Percentiles rank a stretch among this genome's conserved stretches.
These are phyloP conservation scores for Patella vulgata DNA, from an alignment of 1,140 invertebrate genomes.

Conservation along the genomic window DNA sequence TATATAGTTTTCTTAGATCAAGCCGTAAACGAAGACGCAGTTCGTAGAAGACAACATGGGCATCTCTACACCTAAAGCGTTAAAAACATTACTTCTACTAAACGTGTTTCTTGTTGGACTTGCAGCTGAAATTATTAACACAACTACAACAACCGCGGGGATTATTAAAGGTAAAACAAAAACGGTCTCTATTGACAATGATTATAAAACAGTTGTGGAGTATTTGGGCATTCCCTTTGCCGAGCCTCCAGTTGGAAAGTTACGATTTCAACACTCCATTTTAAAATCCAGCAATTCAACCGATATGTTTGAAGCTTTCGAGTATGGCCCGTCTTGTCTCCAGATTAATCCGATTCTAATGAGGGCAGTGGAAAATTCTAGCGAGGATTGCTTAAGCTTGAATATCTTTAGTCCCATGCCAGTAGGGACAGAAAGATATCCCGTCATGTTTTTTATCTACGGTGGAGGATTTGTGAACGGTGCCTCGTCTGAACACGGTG, in stretches of 20 bases:
- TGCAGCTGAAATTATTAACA: no score
- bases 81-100: no score
- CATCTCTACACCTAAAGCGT: no score
- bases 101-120: no score
- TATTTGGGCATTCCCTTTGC: conserved; percentile 92
- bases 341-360: no score
- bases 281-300: no score
- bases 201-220: conserved; percentile 78
- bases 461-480: conserved; percentile 92
- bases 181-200: conserved; percentile 6
- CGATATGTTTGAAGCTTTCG: conserved; percentile 58
- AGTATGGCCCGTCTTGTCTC: conserved; percentile 90
- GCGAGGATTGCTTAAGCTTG: conserved; percentile 93
- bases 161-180: conserved; percentile 7
- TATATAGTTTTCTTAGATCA: no score
- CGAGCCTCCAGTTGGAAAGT: conserved; percentile 86
- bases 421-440: neutral
- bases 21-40: no score
- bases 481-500: conserved; percentile 91
- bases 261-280: conserved; percentile 79
- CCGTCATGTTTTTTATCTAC: conserved; percentile 95
- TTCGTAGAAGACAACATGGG: no score
- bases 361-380: conserved; percentile 8
- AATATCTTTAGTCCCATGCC: conserved; percentile 83
- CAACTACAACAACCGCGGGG: conserved; percentile 8